Percentiles rank a stretch among this genome's conserved stretches.
These are phyloP conservation scores for Parelbella ahira DNA, from an alignment of 2,888 invertebrate genomes.

Conservation along the genomic window DNA sequence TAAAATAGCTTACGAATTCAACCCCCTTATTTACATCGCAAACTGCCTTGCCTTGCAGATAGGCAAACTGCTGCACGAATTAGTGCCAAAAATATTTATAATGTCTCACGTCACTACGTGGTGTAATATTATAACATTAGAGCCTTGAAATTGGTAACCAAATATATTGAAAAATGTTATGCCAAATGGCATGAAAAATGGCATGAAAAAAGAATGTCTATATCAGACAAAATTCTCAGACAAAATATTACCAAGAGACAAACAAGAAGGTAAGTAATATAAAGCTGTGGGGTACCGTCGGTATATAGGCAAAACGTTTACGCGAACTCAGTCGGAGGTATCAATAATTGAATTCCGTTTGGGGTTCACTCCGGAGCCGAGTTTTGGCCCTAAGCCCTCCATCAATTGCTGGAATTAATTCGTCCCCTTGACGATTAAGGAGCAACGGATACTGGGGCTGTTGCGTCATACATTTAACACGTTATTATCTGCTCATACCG, in stretches of 20 bases:
- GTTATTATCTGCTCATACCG: not conserved
- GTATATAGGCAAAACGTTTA: slow-evolving; percentile 13
- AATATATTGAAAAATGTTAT: too few species aligned
- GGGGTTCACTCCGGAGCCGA: slow-evolving; percentile 39
- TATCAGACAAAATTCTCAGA: too few species aligned
- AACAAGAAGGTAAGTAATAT: slow-evolving; percentile 3
- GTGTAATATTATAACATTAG: too few species aligned
- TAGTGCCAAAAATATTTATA: too few species aligned
- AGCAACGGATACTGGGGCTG: slow-evolving; percentile 24
- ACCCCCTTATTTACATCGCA: too few species aligned
- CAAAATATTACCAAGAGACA: not conserved
- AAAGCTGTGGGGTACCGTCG: slow-evolving; percentile 1
- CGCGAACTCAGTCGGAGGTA: slow-evolving; percentile 36
- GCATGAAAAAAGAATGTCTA: too few species aligned
- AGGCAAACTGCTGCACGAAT: too few species aligned
- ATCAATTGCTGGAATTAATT: slow-evolving; percentile 73
- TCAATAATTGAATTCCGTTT: slow-evolving; percentile 66
- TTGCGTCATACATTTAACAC: not conserved
- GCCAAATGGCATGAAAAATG: too few species aligned
- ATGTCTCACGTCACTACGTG: too few species aligned
- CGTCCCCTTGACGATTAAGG: slow-evolving; percentile 42
- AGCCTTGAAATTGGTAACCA: too few species aligned
- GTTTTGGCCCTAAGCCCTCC: slow-evolving; percentile 46
- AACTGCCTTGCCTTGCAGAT: too few species aligned
- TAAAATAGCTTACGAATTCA: too few species aligned